Conservation (phyloP, 2,888 invertebrate genomes). For the Zele albiditarsus region DNA sequence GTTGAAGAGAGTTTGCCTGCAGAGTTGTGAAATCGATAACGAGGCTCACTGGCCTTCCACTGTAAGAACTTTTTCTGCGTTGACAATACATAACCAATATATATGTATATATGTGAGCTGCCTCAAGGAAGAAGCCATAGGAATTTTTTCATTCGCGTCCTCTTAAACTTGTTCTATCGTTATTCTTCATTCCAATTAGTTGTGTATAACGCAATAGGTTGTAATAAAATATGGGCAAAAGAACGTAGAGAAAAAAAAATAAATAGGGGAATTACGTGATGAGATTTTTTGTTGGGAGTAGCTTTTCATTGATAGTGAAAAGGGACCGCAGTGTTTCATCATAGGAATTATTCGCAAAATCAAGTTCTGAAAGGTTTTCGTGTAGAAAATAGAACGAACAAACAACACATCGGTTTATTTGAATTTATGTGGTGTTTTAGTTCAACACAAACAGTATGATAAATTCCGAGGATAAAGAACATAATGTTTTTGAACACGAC, state of each 20-base stretch:
- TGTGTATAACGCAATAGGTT: background rate
- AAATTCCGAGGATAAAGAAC: too few species aligned
- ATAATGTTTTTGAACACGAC: too few species aligned
- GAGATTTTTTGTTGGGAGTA: conserved; percentile 45
- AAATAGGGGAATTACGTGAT: conserved; percentile 11
- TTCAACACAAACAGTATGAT: too few species aligned
- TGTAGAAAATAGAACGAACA: too few species aligned
- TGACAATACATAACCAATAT: conserved; percentile 8
- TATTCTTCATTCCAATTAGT: conserved; percentile 2
- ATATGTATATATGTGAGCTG: background rate
- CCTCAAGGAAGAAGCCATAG: background rate
- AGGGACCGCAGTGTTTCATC: conserved; percentile 46
- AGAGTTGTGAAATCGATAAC: conserved; percentile 37
- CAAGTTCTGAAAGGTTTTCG: too few species aligned
- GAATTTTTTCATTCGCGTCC: background rate
- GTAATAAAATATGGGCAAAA: background rate
- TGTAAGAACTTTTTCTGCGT: conserved; percentile 15
- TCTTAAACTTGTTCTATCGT: background rate
- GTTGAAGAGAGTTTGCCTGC: background rate
- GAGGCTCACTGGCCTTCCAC: background rate
- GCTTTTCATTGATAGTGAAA: conserved; percentile 50
- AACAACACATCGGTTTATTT: too few species aligned
- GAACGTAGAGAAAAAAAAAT: conserved; percentile 19
- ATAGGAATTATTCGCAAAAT: too few species aligned
- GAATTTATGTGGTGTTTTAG: too few species aligned